Evolutionary conservation across 2,113 vertebrate genomes (phyloP).

Genomic region (Macrotus californicus): DNA sequence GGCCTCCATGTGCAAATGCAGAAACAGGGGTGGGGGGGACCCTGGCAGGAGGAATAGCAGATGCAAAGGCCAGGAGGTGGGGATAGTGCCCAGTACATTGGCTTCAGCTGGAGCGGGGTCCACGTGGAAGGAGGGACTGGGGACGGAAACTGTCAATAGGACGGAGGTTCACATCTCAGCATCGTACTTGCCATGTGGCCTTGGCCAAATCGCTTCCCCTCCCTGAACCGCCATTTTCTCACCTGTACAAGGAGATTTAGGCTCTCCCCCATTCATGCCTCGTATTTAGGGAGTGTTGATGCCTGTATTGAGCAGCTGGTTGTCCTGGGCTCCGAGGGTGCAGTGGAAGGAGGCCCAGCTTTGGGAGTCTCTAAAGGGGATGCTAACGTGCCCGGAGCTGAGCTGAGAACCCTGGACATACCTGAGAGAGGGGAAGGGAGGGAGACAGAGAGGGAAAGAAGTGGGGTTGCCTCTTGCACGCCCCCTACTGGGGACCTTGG

Average conservation of each 20-base stretch:
- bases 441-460: background rate
- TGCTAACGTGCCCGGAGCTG: background rate
- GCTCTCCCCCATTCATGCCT: background rate
- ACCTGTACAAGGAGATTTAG: background rate
- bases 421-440: too few species aligned
- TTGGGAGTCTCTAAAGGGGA: background rate
- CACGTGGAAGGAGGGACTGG: background rate
- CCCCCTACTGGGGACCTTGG: too few species aligned
- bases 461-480: too few species aligned
- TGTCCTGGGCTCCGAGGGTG: background rate
- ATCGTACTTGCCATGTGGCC: background rate
- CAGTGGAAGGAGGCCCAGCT: background rate
- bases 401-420: too few species aligned
- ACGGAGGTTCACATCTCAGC: background rate
- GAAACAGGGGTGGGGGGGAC: background rate
- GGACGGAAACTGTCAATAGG: background rate
- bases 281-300: background rate
- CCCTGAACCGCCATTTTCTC: background rate
- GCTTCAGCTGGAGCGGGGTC: background rate
- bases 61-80: background rate
- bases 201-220: background rate
- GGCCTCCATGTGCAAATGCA: accelerated
- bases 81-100: accelerated
- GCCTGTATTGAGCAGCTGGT: background rate
- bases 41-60: background rate